Percentiles rank a stretch among this genome's conserved stretches.
phyloP scores from a whole-genome alignment of 1,140 invertebrate genomes.

The Tetranychus urticae region DNA sequence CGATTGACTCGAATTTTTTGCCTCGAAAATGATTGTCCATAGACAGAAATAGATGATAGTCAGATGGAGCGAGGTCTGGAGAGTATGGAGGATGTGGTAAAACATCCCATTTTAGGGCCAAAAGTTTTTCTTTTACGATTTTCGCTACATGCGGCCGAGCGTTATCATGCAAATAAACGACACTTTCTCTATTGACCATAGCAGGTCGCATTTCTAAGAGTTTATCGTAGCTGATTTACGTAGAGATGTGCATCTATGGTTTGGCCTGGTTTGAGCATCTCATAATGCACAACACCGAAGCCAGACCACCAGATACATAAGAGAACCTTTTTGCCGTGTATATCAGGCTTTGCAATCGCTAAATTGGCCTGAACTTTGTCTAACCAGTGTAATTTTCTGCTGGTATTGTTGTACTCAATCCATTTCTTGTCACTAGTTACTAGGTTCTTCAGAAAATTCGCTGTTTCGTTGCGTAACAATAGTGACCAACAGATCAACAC shows the following conservation, averaged over 20 bases:
- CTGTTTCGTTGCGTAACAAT: neutral
- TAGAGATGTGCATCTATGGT: no score
- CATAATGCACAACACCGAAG: no score
- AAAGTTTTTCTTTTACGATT: neutral
- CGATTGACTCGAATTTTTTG: no score
- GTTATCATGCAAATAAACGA: neutral
- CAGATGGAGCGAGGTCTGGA: neutral
- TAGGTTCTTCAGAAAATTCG: neutral
- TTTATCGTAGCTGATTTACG: no score
- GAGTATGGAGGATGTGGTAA: neutral
- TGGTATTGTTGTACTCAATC: neutral
- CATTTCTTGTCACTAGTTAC: conserved; percentile 1
- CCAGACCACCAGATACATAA: conserved; percentile 1
- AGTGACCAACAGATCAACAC: no score
- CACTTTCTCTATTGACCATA: neutral
- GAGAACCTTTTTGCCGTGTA: conserved; percentile 1
- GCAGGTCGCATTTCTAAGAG: no score
- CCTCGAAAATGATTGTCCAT: no score
- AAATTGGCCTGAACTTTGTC: neutral
- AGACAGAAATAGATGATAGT: neutral
- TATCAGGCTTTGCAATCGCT: neutral
- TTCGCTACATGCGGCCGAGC: neutral
- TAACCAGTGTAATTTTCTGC: neutral
- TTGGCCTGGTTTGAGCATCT: no score
- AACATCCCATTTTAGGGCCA: neutral